These are phyloP conservation scores for Uropetala carovei DNA, from an alignment of 2,888 invertebrate genomes.

Conservation along the genomic window DNA sequence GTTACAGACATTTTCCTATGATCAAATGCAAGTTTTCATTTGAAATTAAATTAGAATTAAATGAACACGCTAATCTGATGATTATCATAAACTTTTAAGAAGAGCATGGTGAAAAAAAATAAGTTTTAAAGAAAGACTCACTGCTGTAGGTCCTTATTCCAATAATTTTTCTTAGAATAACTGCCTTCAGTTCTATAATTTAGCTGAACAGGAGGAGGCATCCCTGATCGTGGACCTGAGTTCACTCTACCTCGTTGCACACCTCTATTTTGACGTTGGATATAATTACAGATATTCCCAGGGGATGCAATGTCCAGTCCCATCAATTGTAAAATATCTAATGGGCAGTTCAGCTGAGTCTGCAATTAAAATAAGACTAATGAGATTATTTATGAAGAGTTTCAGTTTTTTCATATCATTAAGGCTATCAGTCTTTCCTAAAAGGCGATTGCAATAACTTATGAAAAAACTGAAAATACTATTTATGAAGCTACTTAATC, in stretches of 20 bases:
- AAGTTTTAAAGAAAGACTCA: background rate
- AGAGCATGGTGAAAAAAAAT: background rate
- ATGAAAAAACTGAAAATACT: background rate
- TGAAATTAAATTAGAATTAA: too few species aligned
- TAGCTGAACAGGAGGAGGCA: slow-evolving; percentile 13
- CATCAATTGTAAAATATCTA: background rate
- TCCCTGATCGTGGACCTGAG: slow-evolving; percentile 50
- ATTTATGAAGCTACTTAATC: background rate
- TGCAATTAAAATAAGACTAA: background rate
- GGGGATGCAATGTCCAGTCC: slow-evolving; percentile 21
- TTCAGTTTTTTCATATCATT: background rate
- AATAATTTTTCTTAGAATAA: slow-evolving; percentile 46
- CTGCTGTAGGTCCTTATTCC: slow-evolving; percentile 36
- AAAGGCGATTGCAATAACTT: background rate
- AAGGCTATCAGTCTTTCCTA: background rate
- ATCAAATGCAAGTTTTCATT: background rate
- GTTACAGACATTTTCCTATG: background rate
- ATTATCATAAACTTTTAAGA: background rate
- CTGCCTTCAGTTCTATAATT: slow-evolving; percentile 28
- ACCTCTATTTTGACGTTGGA: slow-evolving; percentile 19
- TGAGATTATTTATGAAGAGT: background rate
- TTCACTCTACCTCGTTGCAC: background rate
- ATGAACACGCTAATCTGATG: background rate
- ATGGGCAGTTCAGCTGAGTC: slow-evolving; percentile 27
- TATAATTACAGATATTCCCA: background rate